Conservation (phyloP, 2,888 invertebrate species). For the Ichneumon xanthorius region DNA sequence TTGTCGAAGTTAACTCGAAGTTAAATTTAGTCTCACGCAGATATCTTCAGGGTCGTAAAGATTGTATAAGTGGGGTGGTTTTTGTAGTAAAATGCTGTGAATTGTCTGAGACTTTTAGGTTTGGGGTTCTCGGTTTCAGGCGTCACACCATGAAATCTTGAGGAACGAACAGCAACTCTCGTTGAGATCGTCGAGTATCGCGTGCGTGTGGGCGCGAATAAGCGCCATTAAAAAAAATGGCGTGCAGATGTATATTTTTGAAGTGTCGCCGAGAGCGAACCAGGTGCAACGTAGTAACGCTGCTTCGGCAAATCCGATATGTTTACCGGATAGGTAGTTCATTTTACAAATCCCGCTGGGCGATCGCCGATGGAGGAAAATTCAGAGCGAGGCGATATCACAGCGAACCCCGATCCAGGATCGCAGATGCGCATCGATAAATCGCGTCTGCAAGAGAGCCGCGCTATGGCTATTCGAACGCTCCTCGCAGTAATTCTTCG, state of each 20-base stretch:
- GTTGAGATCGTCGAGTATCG: neutral
- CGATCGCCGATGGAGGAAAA: neutral
- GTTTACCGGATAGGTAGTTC: neutral
- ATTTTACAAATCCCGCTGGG: neutral
- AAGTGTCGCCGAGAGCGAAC: neutral
- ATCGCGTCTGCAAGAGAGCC: neutral
- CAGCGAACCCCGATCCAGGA: neutral
- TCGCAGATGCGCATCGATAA: slow-evolving; percentile 12
- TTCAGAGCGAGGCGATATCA: neutral
- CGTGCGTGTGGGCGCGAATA: neutral
- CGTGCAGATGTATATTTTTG: neutral
- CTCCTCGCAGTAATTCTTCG: slow-evolving; percentile 1
- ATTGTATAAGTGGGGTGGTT: neutral
- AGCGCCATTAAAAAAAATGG: neutral
- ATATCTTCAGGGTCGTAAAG: no score
- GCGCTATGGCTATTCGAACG: neutral
- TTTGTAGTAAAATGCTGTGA: neutral
- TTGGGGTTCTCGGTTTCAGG: neutral
- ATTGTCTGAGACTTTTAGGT: neutral
- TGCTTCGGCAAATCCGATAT: neutral
- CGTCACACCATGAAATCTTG: neutral
- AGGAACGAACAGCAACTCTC: neutral
- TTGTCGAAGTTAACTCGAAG: no score
- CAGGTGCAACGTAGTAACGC: neutral
- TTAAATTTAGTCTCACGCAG: no score